Conservation (phyloP, 2,797 vertebrate species). For the Florisuga fusca region DNA sequence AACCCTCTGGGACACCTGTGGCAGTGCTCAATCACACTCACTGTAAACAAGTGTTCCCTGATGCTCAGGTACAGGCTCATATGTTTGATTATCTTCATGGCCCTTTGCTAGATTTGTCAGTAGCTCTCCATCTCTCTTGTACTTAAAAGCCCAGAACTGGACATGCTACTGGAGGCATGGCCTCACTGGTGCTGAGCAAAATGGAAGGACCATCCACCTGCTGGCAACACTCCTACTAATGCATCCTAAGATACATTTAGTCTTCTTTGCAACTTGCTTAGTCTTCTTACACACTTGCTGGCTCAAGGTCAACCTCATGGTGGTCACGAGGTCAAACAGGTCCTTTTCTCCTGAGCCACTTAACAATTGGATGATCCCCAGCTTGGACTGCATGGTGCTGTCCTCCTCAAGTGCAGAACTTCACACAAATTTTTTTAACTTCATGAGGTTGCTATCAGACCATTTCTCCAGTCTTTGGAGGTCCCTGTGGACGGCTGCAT, state of each 20-base stretch:
- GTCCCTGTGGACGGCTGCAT: not conserved
- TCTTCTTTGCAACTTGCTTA: not conserved
- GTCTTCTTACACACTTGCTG: too few species aligned
- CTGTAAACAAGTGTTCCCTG: too few species aligned
- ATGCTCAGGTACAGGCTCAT: too few species aligned
- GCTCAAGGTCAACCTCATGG: too few species aligned
- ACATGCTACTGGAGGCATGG: not conserved
- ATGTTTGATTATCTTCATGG: not conserved
- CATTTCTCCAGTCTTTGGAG: not conserved
- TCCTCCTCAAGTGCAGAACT: not conserved
- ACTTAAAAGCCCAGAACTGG: not conserved
- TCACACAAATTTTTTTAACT: not conserved
- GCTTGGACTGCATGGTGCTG: too few species aligned
- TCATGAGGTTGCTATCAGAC: not conserved
- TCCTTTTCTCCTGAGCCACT: not conserved
- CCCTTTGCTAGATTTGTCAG: not conserved
- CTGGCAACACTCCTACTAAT: not conserved
- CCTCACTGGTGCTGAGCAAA: not conserved
- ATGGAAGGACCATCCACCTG: not conserved
- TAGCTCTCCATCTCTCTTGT: not conserved
- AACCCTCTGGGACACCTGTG: not conserved
- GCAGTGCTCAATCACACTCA: not conserved
- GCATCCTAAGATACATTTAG: not conserved
- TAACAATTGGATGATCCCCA: not conserved
- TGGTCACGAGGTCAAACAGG: too few species aligned